These are phyloP conservation scores for Potorous gilbertii DNA, from an alignment of 2,797 vertebrate genomes.

Conservation along the genomic window DNA sequence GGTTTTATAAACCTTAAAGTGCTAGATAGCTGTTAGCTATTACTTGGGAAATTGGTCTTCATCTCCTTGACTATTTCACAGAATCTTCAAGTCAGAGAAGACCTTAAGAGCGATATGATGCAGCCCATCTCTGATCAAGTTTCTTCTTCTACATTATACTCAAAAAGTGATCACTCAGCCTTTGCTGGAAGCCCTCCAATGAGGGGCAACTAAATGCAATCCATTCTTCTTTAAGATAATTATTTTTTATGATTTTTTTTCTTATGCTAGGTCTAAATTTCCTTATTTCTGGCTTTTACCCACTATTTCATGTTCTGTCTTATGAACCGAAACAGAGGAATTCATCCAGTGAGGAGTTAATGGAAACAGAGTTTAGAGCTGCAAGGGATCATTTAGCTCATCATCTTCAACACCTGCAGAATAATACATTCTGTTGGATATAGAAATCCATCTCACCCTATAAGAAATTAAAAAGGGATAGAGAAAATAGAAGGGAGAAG, in stretches of 20 bases:
- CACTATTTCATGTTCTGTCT: neutral
- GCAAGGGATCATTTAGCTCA: neutral
- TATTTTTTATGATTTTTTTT: neutral
- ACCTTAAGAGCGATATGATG: neutral
- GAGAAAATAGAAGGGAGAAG: too few relatives aligned
- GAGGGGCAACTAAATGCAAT: neutral
- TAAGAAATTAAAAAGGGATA: too few relatives aligned
- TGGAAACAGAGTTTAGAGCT: neutral
- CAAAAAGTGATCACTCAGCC: too few relatives aligned
- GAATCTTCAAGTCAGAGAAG: neutral
- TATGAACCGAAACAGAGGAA: neutral
- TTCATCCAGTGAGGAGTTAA: neutral
- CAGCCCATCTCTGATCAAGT: neutral
- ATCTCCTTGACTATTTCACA: neutral
- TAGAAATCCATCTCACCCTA: too few relatives aligned
- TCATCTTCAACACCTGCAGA: neutral
- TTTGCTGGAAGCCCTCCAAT: neutral
- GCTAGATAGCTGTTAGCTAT: neutral
- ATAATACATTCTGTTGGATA: neutral
- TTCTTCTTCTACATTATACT: neutral
- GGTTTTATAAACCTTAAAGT: neutral
- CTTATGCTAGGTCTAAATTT: neutral
- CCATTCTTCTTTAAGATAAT: neutral
- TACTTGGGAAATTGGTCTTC: neutral
- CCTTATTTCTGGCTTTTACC: neutral